Percentiles rank a stretch among this genome's conserved stretches.
phyloP scores from a whole-genome alignment of 2,113 vertebrate genomes.

The Oreochromis niloticus region DNA sequence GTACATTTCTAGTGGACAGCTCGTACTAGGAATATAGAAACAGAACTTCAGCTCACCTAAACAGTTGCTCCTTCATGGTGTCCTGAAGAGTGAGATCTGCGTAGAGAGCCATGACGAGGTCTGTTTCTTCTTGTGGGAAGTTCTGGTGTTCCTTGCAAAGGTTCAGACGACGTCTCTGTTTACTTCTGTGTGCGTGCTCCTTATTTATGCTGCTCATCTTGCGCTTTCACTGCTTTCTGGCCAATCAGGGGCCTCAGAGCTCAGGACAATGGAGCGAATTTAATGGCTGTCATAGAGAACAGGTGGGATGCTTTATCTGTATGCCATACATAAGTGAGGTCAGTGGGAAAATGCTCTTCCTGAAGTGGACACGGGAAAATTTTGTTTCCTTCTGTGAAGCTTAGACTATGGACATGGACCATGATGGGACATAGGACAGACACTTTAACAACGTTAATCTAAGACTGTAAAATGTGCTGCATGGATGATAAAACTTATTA shows the following conservation, averaged over 20 bases:
- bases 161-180: not conserved
- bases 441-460: fast-evolving
- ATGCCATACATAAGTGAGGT: constrained; percentile 49
- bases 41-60: constrained; percentile 48
- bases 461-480: not conserved
- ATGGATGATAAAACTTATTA: not conserved
- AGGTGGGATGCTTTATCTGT: constrained; percentile 65
- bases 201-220: constrained; percentile 54
- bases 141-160: not conserved
- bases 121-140: not conserved
- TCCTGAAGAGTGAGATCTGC: constrained; percentile 63
- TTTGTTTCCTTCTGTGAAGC: not conserved
- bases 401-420: not conserved
- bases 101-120: constrained; percentile 59
- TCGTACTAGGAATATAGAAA: not conserved
- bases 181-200: not conserved
- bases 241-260: constrained; percentile 58
- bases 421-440: not conserved
- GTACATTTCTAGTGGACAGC: not conserved
- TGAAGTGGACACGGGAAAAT: constrained; percentile 39
- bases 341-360: constrained; percentile 63
- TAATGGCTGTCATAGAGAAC: constrained; percentile 57
- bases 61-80: constrained; percentile 65
- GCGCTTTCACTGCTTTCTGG: not conserved
- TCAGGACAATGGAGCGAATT: constrained; percentile 54